phyloP scores from a whole-genome alignment of 2,888 invertebrate species.

The Eubasilissa splendida region DNA sequence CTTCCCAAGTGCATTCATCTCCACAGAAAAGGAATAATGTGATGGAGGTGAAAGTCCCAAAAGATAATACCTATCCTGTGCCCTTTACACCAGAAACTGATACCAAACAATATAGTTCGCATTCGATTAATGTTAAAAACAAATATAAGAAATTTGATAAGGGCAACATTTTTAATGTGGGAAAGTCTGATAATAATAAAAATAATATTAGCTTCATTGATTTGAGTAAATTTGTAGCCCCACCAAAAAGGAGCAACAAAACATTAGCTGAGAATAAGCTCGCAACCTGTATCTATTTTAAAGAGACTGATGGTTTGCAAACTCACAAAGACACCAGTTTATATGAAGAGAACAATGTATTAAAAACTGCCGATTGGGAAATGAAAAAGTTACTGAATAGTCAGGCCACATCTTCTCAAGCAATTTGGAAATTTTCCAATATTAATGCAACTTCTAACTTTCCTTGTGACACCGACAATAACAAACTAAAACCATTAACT shows the following conservation, averaged over 20 bases:
- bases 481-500: slow-evolving; percentile 5
- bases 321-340: background rate
- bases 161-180: too few relatives aligned
- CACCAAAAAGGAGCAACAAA: slow-evolving; percentile 18
- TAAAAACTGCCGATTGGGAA: background rate
- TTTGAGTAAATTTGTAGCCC: slow-evolving; percentile 19
- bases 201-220: too few relatives aligned
- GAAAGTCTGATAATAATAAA: too few relatives aligned
- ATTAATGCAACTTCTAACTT: background rate
- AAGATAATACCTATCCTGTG: background rate
- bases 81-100: slow-evolving; percentile 5
- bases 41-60: background rate
- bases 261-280: background rate
- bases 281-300: background rate
- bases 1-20: slow-evolving; percentile 12
- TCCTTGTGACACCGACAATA: background rate
- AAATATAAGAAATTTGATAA: background rate
- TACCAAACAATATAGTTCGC: background rate
- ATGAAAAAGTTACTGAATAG: background rate
- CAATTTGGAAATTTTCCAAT: slow-evolving; percentile 1
- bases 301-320: background rate
- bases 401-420: background rate
- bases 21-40: background rate
- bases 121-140: background rate
- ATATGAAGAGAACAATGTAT: background rate